Evolutionary conservation across 1,140 invertebrate species (phyloP).

Genomic region (Sarcophaga bullata): DNA sequence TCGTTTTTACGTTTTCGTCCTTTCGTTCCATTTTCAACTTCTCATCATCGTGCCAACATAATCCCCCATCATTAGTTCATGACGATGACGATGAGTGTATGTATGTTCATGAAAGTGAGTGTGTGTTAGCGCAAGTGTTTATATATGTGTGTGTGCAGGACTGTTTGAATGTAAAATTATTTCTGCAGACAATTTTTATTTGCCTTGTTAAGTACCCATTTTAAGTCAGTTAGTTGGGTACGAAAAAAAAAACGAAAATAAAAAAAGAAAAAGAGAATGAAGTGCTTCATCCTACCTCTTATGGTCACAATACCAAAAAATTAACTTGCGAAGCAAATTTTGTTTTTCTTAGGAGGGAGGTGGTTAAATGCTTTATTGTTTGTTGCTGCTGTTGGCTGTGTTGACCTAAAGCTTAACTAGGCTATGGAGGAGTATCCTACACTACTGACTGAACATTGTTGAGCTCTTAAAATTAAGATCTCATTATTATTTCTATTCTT

Average conservation of each 20-base stretch:
- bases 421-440: neutral
- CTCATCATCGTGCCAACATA: neutral
- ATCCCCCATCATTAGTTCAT: slow-evolving; percentile 31
- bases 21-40: neutral
- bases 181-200: slow-evolving; percentile 22
- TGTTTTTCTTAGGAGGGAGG: neutral
- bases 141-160: too few relatives aligned
- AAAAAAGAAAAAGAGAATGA: too few relatives aligned
- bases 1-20: too few relatives aligned
- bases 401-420: too few relatives aligned
- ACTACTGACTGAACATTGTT: neutral
- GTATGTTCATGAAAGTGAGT: neutral
- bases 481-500: slow-evolving; percentile 2
- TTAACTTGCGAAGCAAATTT: neutral
- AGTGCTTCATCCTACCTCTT: too few relatives aligned
- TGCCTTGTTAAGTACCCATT: slow-evolving; percentile 32
- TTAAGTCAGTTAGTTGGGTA: slow-evolving; percentile 30
- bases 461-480: slow-evolving; percentile 38
- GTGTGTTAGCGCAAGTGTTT: too few relatives aligned
- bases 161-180: neutral
- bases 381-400: neutral
- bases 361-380: slow-evolving; percentile 1
- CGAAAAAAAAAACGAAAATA: neutral
- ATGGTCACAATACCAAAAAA: too few relatives aligned
- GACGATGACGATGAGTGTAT: neutral